Conservation (phyloP, 1,140 invertebrate genomes). For the Chionoecetes opilio region DNA sequence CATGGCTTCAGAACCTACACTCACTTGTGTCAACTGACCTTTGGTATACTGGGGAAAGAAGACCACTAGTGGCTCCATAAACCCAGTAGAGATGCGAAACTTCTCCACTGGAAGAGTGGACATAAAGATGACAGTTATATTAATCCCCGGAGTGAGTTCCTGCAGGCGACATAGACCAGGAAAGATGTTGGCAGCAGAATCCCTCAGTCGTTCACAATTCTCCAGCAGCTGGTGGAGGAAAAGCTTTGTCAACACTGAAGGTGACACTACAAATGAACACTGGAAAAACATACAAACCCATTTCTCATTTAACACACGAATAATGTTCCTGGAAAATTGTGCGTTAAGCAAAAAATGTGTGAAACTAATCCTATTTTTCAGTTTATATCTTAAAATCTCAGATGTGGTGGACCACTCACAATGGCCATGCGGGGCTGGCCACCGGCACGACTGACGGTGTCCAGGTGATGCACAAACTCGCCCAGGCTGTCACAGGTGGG, state of each 20-base stretch:
- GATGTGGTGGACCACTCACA: slow-evolving; percentile 53
- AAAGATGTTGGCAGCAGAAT: slow-evolving; percentile 89
- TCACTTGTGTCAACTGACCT: slow-evolving; percentile 82
- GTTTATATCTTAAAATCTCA: too few species aligned
- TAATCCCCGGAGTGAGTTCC: slow-evolving; percentile 88
- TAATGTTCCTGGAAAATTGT: too few species aligned
- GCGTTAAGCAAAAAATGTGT: too few species aligned
- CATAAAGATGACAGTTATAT: slow-evolving; percentile 91
- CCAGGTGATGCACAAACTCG: slow-evolving; percentile 87
- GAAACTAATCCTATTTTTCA: too few species aligned
- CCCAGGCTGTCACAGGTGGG: slow-evolving; percentile 89
- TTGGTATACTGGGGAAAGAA: slow-evolving; percentile 93
- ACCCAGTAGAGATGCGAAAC: slow-evolving; percentile 88
- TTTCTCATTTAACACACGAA: too few species aligned
- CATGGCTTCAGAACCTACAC: too few species aligned
- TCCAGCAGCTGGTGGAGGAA: slow-evolving; percentile 87
- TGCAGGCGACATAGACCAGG: slow-evolving; percentile 89
- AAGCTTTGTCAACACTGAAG: too few species aligned
- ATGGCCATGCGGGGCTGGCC: slow-evolving; percentile 64
- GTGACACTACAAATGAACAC: too few species aligned
- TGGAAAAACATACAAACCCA: too few species aligned
- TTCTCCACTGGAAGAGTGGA: slow-evolving; percentile 92
- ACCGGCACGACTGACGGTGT: not conserved
- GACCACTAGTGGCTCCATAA: slow-evolving; percentile 89
- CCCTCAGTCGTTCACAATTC: slow-evolving; percentile 90